phyloP scores from a whole-genome alignment of 1,140 invertebrate species.

The Sycophaga agraensis region DNA sequence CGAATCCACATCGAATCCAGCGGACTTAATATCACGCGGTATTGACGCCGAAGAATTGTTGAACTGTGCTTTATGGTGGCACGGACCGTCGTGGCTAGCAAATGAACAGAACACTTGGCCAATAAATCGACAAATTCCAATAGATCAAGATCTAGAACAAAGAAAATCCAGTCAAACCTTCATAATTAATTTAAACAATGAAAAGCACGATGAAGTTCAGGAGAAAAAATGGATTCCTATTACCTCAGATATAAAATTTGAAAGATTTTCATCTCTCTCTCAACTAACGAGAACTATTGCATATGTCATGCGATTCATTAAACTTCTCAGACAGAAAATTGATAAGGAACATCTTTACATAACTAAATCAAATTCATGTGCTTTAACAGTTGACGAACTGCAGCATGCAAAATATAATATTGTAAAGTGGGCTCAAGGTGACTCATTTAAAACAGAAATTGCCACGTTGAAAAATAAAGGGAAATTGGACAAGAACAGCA shows the following conservation, averaged over 20 bases:
- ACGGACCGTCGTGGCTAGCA: slow-evolving; percentile 33
- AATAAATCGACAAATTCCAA: neutral
- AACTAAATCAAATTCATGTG: neutral
- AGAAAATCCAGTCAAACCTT: neutral
- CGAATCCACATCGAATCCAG: slow-evolving; percentile 1
- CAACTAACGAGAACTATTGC: neutral
- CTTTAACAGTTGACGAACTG: neutral
- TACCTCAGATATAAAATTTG: neutral
- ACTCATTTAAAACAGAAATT: neutral
- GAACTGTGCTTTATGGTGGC: slow-evolving; percentile 32
- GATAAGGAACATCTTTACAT: neutral
- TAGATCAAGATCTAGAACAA: neutral
- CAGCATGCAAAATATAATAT: too few species aligned
- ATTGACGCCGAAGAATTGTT: neutral
- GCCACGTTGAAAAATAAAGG: neutral
- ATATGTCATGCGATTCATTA: neutral
- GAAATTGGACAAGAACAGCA: neutral
- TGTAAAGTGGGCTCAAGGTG: too few species aligned
- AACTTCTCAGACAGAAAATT: neutral
- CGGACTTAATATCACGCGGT: slow-evolving; percentile 20
- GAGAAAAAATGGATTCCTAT: neutral
- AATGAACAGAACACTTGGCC: neutral
- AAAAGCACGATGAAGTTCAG: neutral
- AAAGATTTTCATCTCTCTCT: neutral
- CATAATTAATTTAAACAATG: neutral